A percentile compares a stretch with the other conserved stretches of the same genome.
phyloP scores from a whole-genome alignment of 1,140 invertebrate species.

The Globodera ellingtonae region DNA sequence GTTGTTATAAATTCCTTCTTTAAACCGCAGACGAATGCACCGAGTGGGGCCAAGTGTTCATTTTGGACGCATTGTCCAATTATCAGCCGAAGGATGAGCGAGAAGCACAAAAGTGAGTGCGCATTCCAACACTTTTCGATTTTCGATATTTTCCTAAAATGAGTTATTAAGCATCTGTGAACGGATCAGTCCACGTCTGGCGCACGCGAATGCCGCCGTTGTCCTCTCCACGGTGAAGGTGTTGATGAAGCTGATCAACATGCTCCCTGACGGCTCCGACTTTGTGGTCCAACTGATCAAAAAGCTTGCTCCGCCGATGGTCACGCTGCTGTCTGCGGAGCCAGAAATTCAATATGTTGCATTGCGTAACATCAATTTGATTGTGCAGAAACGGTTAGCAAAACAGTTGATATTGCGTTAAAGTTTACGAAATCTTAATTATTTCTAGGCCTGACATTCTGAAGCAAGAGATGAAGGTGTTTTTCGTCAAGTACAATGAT shows the following conservation, averaged over 20 bases:
- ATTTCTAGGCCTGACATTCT: constrained; percentile 84
- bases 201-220: constrained; percentile 99
- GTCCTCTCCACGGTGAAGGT: constrained; percentile 96
- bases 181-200: constrained; percentile 91
- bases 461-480: constrained; percentile 99
- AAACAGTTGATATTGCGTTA: no score
- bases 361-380: constrained; percentile 95
- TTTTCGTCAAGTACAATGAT: constrained; percentile 99
- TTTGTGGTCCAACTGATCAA: constrained; percentile 91
- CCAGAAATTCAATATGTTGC: constrained; percentile 99
- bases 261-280: constrained; percentile 87
- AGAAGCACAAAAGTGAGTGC: constrained; percentile 84
- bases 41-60: constrained; percentile 88
- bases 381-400: constrained; percentile 84
- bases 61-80: constrained; percentile 94
- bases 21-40: constrained; percentile 82
- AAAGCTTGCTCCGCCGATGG: constrained; percentile 95
- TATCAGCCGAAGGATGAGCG: constrained; percentile 95
- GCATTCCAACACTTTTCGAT: constrained; percentile 12
- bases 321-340: constrained; percentile 94
- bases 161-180: constrained; percentile 81
- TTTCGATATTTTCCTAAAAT: constrained; percentile 5
- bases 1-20: no score
- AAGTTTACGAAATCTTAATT: not conserved
- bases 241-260: constrained; percentile 95